These are phyloP conservation scores for Ailuropoda melanoleuca DNA, from an alignment of 2,113 vertebrate species.

Conservation along the genomic window DNA sequence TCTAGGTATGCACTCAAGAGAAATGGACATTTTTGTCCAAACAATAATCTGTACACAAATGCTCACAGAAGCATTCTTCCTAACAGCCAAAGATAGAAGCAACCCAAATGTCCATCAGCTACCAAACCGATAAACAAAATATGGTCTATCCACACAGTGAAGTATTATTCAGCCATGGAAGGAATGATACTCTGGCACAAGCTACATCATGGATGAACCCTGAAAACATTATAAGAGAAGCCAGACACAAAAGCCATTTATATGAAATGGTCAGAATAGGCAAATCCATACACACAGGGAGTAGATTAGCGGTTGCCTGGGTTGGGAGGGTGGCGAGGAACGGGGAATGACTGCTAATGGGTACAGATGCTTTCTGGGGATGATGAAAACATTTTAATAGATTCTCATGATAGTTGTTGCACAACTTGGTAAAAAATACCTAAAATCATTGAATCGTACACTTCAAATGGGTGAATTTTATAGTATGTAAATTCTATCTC, in stretches of 20 bases:
- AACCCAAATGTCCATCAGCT: background rate
- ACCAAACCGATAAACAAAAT: background rate
- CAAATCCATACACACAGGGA: background rate
- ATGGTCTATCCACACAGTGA: no score
- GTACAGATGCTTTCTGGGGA: no score
- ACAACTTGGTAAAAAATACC: background rate
- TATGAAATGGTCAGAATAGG: background rate
- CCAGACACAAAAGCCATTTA: background rate
- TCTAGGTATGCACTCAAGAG: background rate
- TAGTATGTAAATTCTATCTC: background rate
- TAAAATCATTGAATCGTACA: background rate
- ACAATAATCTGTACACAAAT: background rate
- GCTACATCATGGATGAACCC: background rate
- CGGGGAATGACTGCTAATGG: background rate
- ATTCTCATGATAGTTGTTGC: background rate
- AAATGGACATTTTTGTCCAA: background rate
- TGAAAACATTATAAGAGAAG: background rate
- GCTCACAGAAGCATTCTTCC: background rate
- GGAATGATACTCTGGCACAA: background rate
- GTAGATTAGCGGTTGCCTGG: background rate
- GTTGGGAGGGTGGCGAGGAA: no score
- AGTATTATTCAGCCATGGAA: background rate
- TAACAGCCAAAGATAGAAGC: background rate
- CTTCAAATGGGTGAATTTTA: background rate
- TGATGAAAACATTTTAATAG: background rate